phyloP scores from a whole-genome alignment of 2,797 vertebrate genomes.

The Tolypeutes matacus region DNA sequence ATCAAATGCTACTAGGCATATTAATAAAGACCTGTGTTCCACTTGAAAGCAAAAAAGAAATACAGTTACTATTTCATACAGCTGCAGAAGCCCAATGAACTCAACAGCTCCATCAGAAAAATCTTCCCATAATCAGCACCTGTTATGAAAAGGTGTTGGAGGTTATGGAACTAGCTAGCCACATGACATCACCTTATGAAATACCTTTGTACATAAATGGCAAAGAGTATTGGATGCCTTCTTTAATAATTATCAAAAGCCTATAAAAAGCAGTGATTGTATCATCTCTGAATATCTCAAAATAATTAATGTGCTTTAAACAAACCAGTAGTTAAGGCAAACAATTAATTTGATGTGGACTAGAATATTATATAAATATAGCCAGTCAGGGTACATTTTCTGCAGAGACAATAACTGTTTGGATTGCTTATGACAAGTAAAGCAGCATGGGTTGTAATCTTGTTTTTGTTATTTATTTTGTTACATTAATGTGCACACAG shows the following conservation, averaged over 20 bases:
- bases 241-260: background rate
- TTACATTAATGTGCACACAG: background rate
- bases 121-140: background rate
- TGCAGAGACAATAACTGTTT: background rate
- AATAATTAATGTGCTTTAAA: conserved; percentile 30
- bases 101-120: background rate
- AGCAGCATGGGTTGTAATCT: background rate
- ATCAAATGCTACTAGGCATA: background rate
- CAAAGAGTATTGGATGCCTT: background rate
- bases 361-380: background rate
- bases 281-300: background rate
- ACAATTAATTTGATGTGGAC: conserved; percentile 17
- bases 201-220: background rate
- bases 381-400: background rate
- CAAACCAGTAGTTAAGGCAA: background rate
- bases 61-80: background rate
- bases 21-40: conserved; percentile 9
- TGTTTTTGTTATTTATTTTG: conserved; percentile 22
- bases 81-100: background rate
- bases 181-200: background rate
- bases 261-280: conserved; percentile 32
- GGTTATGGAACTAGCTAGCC: background rate
- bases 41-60: background rate
- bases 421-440: background rate
- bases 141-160: background rate